These are phyloP conservation scores for Eupithecia vulgata DNA, from an alignment of 2,888 invertebrate genomes.

Conservation along the genomic window DNA sequence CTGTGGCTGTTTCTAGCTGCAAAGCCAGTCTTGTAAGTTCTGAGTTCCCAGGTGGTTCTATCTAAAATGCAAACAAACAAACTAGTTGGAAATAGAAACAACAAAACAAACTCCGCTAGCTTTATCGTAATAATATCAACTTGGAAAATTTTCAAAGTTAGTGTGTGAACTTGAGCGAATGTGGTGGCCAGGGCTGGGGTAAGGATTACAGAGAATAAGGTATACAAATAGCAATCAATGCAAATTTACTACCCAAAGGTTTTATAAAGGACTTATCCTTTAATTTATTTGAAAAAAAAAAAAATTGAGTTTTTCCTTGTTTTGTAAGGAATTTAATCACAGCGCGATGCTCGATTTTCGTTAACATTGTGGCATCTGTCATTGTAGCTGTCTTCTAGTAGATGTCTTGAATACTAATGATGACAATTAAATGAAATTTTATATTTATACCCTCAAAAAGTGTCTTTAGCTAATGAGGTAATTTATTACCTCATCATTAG, in stretches of 20 bases:
- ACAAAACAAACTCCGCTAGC: background rate
- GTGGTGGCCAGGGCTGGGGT: conserved; percentile 20
- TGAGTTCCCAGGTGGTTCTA: background rate
- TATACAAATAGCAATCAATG: background rate
- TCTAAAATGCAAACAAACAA: conserved; percentile 11
- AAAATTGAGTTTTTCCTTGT: too few species aligned
- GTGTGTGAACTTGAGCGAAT: conserved; percentile 25
- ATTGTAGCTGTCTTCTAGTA: too few species aligned
- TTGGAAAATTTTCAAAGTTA: conserved; percentile 23
- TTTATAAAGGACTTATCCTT: too few species aligned
- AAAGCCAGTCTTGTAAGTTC: background rate
- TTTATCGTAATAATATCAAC: conserved; percentile 22
- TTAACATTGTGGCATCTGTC: too few species aligned
- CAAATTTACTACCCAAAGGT: background rate
- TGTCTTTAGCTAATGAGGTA: too few species aligned
- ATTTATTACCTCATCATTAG: too few species aligned
- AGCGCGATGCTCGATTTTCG: too few species aligned
- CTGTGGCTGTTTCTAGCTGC: background rate
- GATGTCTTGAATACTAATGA: too few species aligned
- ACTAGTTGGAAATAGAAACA: conserved; percentile 5
- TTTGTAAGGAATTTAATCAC: too few species aligned
- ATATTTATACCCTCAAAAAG: too few species aligned
- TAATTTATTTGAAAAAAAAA: too few species aligned
- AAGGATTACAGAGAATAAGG: background rate
- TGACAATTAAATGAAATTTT: too few species aligned